Evolutionary conservation across 2,113 vertebrate genomes (phyloP).

Genomic region (Propithecus coquereli): DNA sequence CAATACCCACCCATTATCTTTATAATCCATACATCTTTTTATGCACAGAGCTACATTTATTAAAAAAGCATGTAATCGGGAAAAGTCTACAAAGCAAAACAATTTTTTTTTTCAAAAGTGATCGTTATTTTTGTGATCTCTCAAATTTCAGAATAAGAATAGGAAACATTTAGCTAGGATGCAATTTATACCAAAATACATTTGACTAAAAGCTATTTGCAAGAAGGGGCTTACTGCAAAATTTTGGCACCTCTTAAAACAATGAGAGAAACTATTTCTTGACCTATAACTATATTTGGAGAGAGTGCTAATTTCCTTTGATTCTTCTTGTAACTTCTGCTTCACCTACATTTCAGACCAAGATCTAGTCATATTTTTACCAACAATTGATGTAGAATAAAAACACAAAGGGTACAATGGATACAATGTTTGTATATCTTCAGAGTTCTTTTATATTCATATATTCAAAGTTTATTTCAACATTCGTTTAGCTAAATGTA

Average conservation of each 20-base stretch:
- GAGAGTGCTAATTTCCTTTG: background rate
- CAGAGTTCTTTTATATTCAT: background rate
- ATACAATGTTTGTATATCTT: background rate
- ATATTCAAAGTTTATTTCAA: background rate
- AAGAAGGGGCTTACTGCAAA: background rate
- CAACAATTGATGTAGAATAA: background rate
- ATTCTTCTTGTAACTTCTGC: background rate
- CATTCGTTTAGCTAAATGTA: background rate
- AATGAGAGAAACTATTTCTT: background rate
- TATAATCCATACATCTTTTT: background rate
- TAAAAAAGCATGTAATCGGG: background rate
- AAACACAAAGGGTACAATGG: background rate
- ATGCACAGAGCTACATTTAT: background rate
- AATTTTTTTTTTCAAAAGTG: background rate
- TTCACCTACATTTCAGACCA: background rate
- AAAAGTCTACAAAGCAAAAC: background rate
- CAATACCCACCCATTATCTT: background rate
- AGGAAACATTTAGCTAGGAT: background rate
- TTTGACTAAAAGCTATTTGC: background rate
- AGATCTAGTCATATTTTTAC: background rate
- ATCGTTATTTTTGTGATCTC: background rate
- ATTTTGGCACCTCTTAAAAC: background rate
- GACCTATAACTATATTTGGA: background rate
- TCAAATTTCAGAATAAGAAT: background rate
- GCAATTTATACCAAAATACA: background rate